phyloP scores from a whole-genome alignment of 2,113 vertebrate species.

The Stictonetta naevosa region DNA sequence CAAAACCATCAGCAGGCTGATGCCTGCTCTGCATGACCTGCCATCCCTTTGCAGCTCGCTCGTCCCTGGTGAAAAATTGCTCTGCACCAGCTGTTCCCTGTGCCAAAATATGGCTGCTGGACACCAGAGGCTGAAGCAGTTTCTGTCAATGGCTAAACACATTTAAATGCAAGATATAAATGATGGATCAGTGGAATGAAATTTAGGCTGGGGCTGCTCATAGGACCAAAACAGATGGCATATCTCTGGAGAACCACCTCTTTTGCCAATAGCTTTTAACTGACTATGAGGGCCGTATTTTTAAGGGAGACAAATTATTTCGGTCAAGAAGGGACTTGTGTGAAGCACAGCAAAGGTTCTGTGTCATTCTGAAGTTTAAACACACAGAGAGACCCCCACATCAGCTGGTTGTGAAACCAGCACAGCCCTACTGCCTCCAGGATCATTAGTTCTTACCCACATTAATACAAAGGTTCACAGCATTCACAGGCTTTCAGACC shows the following conservation, averaged over 20 bases:
- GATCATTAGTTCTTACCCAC: slow-evolving; percentile 4
- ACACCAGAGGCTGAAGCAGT: background rate
- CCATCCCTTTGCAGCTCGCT: background rate
- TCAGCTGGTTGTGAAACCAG: background rate
- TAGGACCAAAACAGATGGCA: background rate
- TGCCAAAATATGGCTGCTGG: background rate
- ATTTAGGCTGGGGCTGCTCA: background rate
- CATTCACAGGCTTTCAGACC: slow-evolving; percentile 22
- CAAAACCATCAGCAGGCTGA: background rate
- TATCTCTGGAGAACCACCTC: background rate
- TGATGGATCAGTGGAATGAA: background rate
- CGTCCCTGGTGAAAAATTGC: background rate
- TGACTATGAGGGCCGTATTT: background rate
- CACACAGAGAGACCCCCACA: background rate
- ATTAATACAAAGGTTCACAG: background rate
- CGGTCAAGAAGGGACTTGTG: background rate
- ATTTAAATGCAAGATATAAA: background rate
- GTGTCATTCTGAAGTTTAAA: background rate
- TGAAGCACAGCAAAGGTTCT: background rate
- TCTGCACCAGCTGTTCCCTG: background rate
- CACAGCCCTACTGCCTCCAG: background rate
- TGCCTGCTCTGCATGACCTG: background rate
- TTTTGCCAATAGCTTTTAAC: background rate
- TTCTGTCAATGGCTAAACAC: background rate
- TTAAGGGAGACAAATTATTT: background rate